A percentile compares a stretch with the other conserved stretches of the same genome.
Evolutionary conservation across 2,888 invertebrate species (phyloP).

Genomic region (Dryocosmus kuriphilus): DNA sequence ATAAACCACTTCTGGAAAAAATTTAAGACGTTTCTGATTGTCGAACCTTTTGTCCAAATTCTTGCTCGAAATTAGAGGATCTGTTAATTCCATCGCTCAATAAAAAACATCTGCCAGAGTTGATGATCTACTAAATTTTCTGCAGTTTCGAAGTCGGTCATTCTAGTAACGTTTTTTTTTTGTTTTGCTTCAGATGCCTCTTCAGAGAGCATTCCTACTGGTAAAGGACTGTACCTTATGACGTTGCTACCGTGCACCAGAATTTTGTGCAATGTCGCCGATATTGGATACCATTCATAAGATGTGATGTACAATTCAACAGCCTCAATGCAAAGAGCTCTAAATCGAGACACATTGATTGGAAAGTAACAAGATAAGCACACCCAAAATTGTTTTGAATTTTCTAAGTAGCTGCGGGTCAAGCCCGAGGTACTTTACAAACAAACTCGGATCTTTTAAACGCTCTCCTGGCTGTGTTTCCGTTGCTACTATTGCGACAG

Average conservation of each 20-base stretch:
- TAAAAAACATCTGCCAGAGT: neutral
- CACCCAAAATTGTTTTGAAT: slow-evolving; percentile 32
- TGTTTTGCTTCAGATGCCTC: neutral
- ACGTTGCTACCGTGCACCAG: too few species aligned
- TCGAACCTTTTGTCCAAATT: neutral
- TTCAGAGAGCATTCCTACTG: too few species aligned
- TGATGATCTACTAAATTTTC: neutral
- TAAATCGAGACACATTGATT: neutral
- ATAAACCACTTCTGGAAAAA: too few species aligned
- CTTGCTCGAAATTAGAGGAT: neutral
- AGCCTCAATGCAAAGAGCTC: slow-evolving; percentile 22
- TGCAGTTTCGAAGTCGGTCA: neutral
- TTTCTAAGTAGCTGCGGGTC: slow-evolving; percentile 5
- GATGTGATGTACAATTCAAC: neutral
- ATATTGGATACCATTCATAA: too few species aligned
- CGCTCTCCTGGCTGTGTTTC: slow-evolving; percentile 31
- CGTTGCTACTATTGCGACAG: slow-evolving; percentile 38
- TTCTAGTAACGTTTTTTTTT: neutral
- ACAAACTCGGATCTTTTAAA: slow-evolving; percentile 30
- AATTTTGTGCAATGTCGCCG: too few species aligned
- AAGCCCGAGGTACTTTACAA: neutral
- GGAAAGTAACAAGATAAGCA: neutral
- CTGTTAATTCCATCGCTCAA: neutral
- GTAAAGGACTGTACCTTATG: too few species aligned
- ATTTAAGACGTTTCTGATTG: neutral